phyloP scores from a whole-genome alignment of 64 coral and sea anemone genomes.

The Pocillopora damicornis region DNA sequence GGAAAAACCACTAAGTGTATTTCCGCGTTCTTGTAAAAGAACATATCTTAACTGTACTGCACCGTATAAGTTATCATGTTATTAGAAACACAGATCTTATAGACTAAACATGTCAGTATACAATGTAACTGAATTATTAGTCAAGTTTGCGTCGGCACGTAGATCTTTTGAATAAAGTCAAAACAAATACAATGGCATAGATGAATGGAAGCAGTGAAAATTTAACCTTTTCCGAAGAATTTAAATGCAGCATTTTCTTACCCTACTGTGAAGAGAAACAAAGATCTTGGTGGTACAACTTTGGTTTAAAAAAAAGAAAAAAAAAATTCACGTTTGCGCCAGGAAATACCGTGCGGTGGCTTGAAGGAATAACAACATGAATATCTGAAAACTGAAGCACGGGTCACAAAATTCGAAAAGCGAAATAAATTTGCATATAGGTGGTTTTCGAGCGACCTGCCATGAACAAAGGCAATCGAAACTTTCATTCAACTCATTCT shows the following conservation, averaged over 20 bases:
- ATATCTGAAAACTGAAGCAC: not conserved
- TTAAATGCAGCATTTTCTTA: not conserved
- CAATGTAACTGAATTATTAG: not conserved
- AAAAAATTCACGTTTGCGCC: not conserved
- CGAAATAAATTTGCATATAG: constrained; percentile 4
- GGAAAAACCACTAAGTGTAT: no score
- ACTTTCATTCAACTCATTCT: not conserved
- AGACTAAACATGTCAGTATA: not conserved
- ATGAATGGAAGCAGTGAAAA: not conserved
- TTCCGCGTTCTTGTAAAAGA: no score
- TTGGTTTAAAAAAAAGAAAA: not conserved
- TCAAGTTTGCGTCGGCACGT: not conserved
- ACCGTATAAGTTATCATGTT: no score
- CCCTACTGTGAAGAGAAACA: not conserved
- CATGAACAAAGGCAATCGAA: not conserved
- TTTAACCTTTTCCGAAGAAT: not conserved
- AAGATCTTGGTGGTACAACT: not conserved
- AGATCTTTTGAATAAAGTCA: not conserved
- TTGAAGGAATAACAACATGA: not conserved
- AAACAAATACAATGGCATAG: not conserved
- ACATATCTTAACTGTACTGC: no score
- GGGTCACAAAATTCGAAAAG: no score
- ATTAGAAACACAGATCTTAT: no score
- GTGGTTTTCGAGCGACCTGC: not conserved
- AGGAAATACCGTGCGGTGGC: not conserved